These are phyloP conservation scores for Dichetophora obliterata DNA, from an alignment of 2,888 invertebrate species.

Conservation along the genomic window DNA sequence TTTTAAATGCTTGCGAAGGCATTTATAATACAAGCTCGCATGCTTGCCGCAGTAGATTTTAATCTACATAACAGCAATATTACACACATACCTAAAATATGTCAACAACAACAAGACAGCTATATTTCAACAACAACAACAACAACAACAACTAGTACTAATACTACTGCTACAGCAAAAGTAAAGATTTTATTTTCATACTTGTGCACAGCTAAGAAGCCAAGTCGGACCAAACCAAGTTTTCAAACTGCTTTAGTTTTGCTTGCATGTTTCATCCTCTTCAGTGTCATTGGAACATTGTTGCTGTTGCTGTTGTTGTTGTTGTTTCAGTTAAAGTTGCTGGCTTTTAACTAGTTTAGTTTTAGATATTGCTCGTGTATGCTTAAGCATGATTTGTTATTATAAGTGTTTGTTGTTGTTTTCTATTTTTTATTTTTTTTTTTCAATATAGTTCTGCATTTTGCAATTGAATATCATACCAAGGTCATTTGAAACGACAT, in stretches of 20 bases:
- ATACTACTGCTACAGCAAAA: slow-evolving; percentile 50
- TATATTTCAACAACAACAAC: not conserved
- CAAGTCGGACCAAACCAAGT: not conserved
- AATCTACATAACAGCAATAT: not conserved
- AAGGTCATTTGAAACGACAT: slow-evolving; percentile 19
- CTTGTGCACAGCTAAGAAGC: slow-evolving; percentile 39
- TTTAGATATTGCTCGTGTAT: not conserved
- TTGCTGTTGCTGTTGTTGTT: slow-evolving; percentile 4
- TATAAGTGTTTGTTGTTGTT: not conserved
- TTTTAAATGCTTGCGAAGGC: slow-evolving; percentile 36
- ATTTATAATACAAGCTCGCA: slow-evolving; percentile 52
- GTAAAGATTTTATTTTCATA: slow-evolving; percentile 5
- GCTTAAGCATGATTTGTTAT: slow-evolving; percentile 20
- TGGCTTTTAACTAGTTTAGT: not conserved
- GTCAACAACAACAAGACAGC: slow-evolving; percentile 49
- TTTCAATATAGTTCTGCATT: slow-evolving; percentile 17
- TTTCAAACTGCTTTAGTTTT: slow-evolving; percentile 14
- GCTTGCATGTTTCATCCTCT: slow-evolving; percentile 28
- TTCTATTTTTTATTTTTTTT: not conserved
- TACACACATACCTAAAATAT: slow-evolving; percentile 42
- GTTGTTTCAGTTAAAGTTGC: not conserved
- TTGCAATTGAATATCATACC: slow-evolving; percentile 20
- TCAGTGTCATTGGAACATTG: no score
- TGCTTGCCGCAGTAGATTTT: slow-evolving; percentile 50
- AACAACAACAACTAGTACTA: not conserved